Conservation (phyloP, 2,888 invertebrate species). For the Phoenoteleia sp. region DNA sequence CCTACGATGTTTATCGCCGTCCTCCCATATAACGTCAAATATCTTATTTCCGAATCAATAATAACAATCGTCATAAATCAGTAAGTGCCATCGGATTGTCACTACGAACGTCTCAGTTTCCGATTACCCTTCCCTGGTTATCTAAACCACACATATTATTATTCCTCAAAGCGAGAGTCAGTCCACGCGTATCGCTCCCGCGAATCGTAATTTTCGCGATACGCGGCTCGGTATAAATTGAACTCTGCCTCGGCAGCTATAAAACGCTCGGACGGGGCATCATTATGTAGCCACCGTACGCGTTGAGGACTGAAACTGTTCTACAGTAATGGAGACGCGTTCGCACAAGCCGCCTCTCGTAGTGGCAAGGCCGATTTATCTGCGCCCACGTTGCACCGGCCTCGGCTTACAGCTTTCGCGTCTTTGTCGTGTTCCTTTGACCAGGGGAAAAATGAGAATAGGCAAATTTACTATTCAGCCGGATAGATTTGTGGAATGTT, state of each 20-base stretch:
- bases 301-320: conserved; percentile 63
- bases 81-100: conserved; percentile 31
- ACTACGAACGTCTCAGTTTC: conserved; percentile 44
- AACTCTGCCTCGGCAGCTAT: conserved; percentile 69
- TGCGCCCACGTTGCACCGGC: conserved; percentile 78
- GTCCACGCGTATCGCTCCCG: conserved; percentile 49
- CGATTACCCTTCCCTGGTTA: conserved; percentile 39
- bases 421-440: conserved; percentile 4
- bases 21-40: not conserved
- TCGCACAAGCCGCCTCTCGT: conserved; percentile 81
- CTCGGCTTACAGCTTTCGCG: conserved; percentile 45
- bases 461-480: too few species aligned
- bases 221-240: conserved; percentile 70
- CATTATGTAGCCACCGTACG: conserved; percentile 76
- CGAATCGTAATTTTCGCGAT: conserved; percentile 70
- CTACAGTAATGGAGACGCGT: conserved; percentile 83
- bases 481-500: too few species aligned
- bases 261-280: conserved; percentile 73
- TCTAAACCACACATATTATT: conserved; percentile 54
- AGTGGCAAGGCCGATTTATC: conserved; percentile 84
- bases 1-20: not conserved
- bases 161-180: conserved; percentile 43
- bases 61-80: conserved; percentile 46
- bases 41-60: conserved; percentile 46
- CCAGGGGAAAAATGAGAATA: too few species aligned